Evolutionary conservation across 2,797 vertebrate genomes (phyloP).

Genomic region (Pteropus rufus): DNA sequence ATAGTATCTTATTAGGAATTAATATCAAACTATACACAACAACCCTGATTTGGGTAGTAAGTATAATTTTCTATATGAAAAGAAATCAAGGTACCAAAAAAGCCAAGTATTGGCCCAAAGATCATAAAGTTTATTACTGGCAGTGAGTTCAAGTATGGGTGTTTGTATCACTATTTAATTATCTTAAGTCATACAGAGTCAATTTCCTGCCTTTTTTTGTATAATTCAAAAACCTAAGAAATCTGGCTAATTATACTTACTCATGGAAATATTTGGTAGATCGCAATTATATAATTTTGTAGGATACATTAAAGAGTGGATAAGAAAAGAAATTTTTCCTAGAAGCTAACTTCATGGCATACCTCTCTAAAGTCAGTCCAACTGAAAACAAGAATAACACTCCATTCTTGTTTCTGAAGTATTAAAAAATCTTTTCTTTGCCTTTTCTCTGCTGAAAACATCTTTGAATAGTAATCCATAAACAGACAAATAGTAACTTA

Average conservation of each 20-base stretch:
- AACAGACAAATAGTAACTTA: background rate
- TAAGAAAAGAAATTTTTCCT: background rate
- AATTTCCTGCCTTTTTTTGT: background rate
- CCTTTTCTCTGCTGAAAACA: background rate
- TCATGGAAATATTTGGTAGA: background rate
- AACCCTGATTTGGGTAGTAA: background rate
- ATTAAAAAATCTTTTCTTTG: background rate
- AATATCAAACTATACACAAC: background rate
- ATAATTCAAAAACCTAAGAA: background rate
- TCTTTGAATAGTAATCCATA: background rate
- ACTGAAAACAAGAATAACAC: background rate
- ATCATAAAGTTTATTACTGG: background rate
- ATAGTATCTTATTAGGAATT: background rate
- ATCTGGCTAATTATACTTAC: background rate
- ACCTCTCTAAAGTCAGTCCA: background rate
- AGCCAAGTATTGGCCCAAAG: background rate
- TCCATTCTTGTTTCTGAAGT: constrained; percentile 15
- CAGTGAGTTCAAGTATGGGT: background rate
- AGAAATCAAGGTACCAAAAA: background rate
- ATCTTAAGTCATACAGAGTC: background rate
- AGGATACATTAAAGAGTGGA: background rate
- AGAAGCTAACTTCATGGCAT: background rate
- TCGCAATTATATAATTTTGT: background rate
- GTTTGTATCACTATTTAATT: background rate
- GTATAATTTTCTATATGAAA: background rate